Base-by-base conservation (phyloP, 2,888 invertebrate genomes). In the Pyrrhosoma nymphula region DNA sequence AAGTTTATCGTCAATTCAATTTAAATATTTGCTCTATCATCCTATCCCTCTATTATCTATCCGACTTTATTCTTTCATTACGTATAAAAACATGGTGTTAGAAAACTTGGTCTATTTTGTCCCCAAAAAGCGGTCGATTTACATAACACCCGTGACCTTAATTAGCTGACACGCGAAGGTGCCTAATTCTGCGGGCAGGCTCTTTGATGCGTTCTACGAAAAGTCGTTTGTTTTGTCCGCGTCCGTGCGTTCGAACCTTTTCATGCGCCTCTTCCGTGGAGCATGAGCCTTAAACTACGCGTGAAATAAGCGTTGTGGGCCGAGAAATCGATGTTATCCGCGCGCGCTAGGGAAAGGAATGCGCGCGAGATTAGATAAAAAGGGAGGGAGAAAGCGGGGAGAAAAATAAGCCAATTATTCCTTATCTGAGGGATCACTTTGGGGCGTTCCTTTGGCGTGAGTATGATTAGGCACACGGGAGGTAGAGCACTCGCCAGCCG, bases 401-500 rank as follows among this genome's bases (percentile, higher is more conserved):
- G 93, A 75, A 93, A 93, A 93, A 93, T 93, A 93, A 93, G 69
- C 93, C 69, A 93, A 93, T 93, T 93, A 93, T 93, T 69, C n/a
- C 93, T 93, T 93, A 93, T 93, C 93, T 47, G 69, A 75, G 35
- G 60, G 93, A 93, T 93, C 93, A 63, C 60, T 63, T 14, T 14
- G 82, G 82, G 82, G 91, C 91, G 91, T 56, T 60, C 63, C 30
- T 69, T 93, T 39, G 93, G 93, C 93, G 93, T 82, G 63, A 75
- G 93, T 39, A 93, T 39, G 93, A 93, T 93, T 93, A 93, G 63
- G 93, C 18, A 47, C 35, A 16, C 20, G 69, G 90, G 35, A 69
- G 69, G 82, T 82, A 82, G 82, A 20, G 35, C 88, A 39, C 47
- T 18, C 88, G n/a, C n/a, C n/a, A n/a, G 69, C 69, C 69, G 35